phyloP scores from a whole-genome alignment of 2,888 invertebrate species.

The Lepidochitona cinerea region DNA sequence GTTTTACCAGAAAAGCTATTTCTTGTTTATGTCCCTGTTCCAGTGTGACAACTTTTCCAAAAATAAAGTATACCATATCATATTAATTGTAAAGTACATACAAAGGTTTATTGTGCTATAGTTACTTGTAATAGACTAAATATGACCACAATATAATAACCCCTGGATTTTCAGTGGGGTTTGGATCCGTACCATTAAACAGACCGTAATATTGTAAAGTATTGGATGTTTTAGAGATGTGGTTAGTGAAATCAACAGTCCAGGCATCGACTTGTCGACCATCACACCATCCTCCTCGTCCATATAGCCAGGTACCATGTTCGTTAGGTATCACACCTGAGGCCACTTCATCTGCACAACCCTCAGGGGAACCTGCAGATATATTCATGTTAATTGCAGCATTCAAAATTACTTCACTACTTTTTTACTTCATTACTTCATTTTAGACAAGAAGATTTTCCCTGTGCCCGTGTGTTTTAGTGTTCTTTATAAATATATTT shows the following conservation, averaged over 20 bases:
- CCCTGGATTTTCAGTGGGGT: constrained; percentile 49
- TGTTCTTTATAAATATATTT: no score
- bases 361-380: constrained; percentile 44
- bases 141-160: constrained; percentile 47
- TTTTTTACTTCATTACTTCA: no score
- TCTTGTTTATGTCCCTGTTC: no score
- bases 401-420: no score
- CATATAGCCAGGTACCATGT: constrained; percentile 61
- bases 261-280: constrained; percentile 46
- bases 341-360: constrained; percentile 48
- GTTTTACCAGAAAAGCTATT: no score
- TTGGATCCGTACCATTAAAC: constrained; percentile 46
- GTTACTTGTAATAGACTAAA: constrained; percentile 39
- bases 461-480: no score
- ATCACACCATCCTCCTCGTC: constrained; percentile 59
- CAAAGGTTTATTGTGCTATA: no score
- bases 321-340: constrained; percentile 53
- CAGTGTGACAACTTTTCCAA: no score
- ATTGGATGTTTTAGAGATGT: constrained; percentile 26
- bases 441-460: no score
- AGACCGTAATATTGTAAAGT: constrained; percentile 42
- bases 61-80: no score
- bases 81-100: no score
- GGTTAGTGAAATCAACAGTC: constrained; percentile 36
- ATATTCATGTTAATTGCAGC: no score